A percentile compares a stretch with the other conserved stretches of the same genome.
phyloP scores from a whole-genome alignment of 2,113 vertebrate species.

The Stigmatopora nigra region DNA sequence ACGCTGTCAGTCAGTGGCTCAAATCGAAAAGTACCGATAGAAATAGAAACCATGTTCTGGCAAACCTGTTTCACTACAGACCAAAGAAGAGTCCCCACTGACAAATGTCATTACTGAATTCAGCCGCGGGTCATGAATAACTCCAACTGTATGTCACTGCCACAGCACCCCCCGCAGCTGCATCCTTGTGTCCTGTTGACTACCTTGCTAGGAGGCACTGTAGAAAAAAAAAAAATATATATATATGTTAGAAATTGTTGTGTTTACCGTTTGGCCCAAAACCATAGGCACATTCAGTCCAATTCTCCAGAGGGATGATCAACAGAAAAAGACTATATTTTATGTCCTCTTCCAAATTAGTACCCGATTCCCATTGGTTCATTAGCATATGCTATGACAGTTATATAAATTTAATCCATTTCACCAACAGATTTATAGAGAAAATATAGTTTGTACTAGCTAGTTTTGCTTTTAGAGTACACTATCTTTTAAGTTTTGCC shows the following conservation, averaged over 20 bases:
- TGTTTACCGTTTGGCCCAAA: slow-evolving; percentile 32
- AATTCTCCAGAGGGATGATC: slow-evolving; percentile 26
- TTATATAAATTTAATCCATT: too few relatives aligned
- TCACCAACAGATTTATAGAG: too few relatives aligned
- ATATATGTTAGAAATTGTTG: slow-evolving; percentile 30
- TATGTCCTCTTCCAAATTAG: neutral
- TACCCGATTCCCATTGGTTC: neutral
- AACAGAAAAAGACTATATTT: neutral
- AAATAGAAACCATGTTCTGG: slow-evolving; percentile 26
- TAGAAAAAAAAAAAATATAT: slow-evolving; percentile 27
- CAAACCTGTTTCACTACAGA: slow-evolving; percentile 26
- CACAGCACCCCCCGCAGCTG: slow-evolving; percentile 1
- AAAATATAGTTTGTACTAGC: too few relatives aligned
- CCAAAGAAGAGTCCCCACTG: slow-evolving; percentile 33
- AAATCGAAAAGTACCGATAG: slow-evolving; percentile 31
- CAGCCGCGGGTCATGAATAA: slow-evolving; percentile 17
- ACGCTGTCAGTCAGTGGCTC: slow-evolving; percentile 45
- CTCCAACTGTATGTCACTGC: slow-evolving; percentile 14
- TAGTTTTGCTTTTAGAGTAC: too few relatives aligned
- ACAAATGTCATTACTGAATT: slow-evolving; percentile 39
- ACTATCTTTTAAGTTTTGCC: too few relatives aligned
- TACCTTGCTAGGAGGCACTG: slow-evolving; percentile 37
- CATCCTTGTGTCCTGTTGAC: slow-evolving; percentile 24
- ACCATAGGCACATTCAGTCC: slow-evolving; percentile 26
- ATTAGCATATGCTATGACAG: too few relatives aligned